Conservation (phyloP, 2,888 invertebrate genomes). For the Galeruca laticollis region DNA sequence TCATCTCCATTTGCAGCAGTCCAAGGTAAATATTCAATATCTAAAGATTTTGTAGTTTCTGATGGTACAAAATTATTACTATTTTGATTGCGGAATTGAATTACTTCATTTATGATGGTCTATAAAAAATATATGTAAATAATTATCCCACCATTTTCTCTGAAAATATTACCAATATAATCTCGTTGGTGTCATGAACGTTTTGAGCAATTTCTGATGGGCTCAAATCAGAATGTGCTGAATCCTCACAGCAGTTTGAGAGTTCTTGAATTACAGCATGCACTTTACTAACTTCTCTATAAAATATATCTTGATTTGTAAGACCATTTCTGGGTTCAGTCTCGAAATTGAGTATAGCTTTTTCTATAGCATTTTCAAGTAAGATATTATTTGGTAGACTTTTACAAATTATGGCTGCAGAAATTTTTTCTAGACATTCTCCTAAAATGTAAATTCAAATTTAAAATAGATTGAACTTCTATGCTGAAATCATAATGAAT, state of each 20-base stretch:
- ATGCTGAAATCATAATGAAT: not conserved
- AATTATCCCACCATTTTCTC: not conserved
- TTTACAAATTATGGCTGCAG: conserved; percentile 79
- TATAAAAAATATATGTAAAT: conserved; percentile 52
- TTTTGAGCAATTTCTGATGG: conserved; percentile 70
- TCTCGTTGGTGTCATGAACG: conserved; percentile 71
- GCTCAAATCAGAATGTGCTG: conserved; percentile 72
- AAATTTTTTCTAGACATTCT: conserved; percentile 84
- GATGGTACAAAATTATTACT: conserved; percentile 68
- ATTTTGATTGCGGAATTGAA: conserved; percentile 74
- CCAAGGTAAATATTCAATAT: conserved; percentile 81
- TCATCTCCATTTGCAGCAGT: conserved; percentile 74
- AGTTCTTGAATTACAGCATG: conserved; percentile 76
- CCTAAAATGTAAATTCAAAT: conserved; percentile 57
- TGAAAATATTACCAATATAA: conserved; percentile 67
- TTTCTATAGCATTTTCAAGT: conserved; percentile 72
- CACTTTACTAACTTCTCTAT: conserved; percentile 76
- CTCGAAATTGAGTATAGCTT: conserved; percentile 67
- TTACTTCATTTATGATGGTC: conserved; percentile 76
- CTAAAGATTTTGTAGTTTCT: conserved; percentile 59
- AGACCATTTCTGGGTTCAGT: conserved; percentile 68
- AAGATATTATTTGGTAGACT: conserved; percentile 71
- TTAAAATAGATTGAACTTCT: not conserved
- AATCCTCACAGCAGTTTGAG: conserved; percentile 72
- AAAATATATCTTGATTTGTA: conserved; percentile 82